A percentile compares a stretch with the other conserved stretches of the same genome.
Evolutionary conservation across 1,140 invertebrate species (phyloP).

Genomic region (Orius insidiosus): DNA sequence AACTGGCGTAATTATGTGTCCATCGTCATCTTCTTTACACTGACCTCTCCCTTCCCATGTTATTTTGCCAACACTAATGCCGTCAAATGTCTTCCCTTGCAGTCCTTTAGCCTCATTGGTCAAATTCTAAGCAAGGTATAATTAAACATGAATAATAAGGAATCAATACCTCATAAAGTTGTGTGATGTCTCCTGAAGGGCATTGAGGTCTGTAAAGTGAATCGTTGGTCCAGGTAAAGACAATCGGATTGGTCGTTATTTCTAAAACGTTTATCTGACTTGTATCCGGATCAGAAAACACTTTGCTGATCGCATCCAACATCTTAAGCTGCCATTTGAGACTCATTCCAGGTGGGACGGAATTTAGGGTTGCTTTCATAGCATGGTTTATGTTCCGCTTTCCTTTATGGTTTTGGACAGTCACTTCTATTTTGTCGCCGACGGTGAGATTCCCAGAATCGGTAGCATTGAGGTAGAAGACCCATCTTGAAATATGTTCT

Average conservation of each 20-base stretch:
- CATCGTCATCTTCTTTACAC: slow-evolving; percentile 29
- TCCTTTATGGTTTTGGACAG: slow-evolving; percentile 63
- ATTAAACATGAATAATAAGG: slow-evolving; percentile 1
- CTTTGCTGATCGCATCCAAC: slow-evolving; percentile 42
- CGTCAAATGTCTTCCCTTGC: slow-evolving; percentile 1
- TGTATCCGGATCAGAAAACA: slow-evolving; percentile 47
- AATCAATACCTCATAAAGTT: slow-evolving; percentile 39
- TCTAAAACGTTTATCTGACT: slow-evolving; percentile 48
- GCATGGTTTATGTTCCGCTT: slow-evolving; percentile 65
- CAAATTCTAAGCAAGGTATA: slow-evolving; percentile 1
- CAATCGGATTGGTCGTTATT: slow-evolving; percentile 36
- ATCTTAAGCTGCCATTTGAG: slow-evolving; percentile 33
- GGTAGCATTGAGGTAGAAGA: slow-evolving; percentile 55
- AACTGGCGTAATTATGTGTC: slow-evolving; percentile 19
- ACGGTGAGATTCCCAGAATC: slow-evolving; percentile 54
- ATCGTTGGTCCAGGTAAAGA: slow-evolving; percentile 76
- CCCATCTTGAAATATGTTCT: slow-evolving; percentile 66
- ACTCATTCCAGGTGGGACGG: slow-evolving; percentile 4
- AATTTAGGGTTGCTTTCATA: slow-evolving; percentile 36
- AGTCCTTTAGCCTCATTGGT: slow-evolving; percentile 5
- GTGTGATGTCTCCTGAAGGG: slow-evolving; percentile 49
- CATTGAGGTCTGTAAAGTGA: slow-evolving; percentile 56
- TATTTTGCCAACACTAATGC: slow-evolving; percentile 37
- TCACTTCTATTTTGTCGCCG: slow-evolving; percentile 52
- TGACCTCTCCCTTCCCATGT: slow-evolving; percentile 39